phyloP scores from a whole-genome alignment of 2,113 vertebrate genomes.

The Poicephalus meyeri region DNA sequence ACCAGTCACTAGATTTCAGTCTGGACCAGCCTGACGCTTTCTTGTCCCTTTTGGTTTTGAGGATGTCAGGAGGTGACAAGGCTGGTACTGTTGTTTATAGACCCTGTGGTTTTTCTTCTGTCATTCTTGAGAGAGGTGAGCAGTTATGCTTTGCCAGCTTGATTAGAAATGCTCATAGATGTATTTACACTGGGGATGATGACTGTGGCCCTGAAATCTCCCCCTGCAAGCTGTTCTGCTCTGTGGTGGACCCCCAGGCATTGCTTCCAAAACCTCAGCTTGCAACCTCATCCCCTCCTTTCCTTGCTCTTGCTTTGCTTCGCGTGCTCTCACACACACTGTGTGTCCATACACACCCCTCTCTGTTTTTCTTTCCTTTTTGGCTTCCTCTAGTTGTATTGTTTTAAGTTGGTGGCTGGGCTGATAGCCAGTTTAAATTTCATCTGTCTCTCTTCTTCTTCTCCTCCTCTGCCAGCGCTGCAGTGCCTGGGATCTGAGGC shows the following conservation, averaged over 20 bases:
- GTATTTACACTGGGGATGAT: neutral
- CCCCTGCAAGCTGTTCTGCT: neutral
- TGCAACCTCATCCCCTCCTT: neutral
- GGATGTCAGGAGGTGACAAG: neutral
- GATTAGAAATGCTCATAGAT: neutral
- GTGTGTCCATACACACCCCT: neutral
- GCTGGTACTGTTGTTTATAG: neutral
- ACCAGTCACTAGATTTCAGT: neutral
- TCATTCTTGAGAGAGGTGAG: neutral
- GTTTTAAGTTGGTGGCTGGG: constrained; percentile 71
- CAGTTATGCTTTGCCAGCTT: neutral
- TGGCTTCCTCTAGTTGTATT: constrained; percentile 64
- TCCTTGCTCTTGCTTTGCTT: neutral
- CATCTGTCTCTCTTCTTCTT: constrained; percentile 34
- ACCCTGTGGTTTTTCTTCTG: neutral
- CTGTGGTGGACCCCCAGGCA: neutral
- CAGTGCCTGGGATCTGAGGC: no score
- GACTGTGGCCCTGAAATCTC: neutral
- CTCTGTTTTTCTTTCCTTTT: constrained; percentile 47
- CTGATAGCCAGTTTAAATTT: constrained; percentile 59
- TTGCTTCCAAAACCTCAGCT: neutral
- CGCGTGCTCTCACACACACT: fast-evolving
- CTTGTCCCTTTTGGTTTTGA: neutral
- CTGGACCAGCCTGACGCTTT: neutral
- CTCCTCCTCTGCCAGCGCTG: neutral